Conservation (phyloP, 2,113 vertebrate genomes). For the Psilopsiagon aymara region DNA sequence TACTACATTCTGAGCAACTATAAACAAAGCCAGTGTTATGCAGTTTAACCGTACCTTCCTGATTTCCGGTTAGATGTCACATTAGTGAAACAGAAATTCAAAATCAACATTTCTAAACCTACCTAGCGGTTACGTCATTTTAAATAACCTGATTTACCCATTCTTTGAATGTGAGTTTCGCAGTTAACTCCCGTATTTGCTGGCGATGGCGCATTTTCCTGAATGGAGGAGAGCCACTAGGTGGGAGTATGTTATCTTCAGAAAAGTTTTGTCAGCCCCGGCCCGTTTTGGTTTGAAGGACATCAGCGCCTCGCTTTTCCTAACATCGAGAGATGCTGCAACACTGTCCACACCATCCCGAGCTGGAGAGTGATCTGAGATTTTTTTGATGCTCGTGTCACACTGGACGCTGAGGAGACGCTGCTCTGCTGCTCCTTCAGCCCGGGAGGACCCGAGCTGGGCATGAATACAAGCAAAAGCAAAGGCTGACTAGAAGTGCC, state of each 20-base stretch:
- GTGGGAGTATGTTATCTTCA: conserved; percentile 38
- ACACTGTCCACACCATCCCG: fast-evolving
- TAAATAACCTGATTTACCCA: neutral
- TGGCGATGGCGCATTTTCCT: neutral
- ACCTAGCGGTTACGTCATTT: neutral
- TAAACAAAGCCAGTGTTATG: neutral
- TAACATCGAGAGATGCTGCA: neutral
- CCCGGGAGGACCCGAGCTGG: neutral
- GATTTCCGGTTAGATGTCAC: neutral
- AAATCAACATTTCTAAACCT: neutral
- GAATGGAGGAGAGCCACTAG: conserved; percentile 13
- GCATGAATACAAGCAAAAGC: neutral
- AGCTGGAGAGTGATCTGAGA: neutral
- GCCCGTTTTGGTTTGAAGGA: neutral
- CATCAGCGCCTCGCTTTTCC: neutral
- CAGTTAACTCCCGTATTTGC: neutral
- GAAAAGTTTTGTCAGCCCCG: neutral
- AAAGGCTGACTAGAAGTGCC: neutral
- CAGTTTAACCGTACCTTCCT: neutral
- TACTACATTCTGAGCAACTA: neutral
- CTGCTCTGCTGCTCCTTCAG: neutral
- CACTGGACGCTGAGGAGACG: neutral
- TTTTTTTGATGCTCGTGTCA: fast-evolving
- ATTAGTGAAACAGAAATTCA: neutral
- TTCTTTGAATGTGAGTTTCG: neutral